These are phyloP conservation scores for Acanthis flammea DNA, from an alignment of 2,797 vertebrate genomes.

Conservation along the genomic window DNA sequence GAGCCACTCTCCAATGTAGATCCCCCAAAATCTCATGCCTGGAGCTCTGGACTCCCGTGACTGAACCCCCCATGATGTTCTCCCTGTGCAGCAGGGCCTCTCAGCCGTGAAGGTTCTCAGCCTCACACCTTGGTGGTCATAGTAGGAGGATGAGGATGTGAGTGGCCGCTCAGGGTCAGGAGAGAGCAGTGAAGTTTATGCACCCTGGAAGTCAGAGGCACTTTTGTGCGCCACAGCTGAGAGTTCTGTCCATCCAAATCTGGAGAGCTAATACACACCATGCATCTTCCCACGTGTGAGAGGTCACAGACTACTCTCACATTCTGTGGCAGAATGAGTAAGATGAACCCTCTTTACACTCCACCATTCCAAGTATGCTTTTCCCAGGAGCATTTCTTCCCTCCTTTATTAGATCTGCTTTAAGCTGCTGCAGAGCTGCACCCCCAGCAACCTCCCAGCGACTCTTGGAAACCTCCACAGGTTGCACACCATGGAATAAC, in stretches of 20 bases:
- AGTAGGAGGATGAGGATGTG: not conserved
- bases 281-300: not conserved
- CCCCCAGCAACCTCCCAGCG: not conserved
- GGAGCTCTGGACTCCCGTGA: not conserved
- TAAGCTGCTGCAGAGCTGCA: not conserved
- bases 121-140: not conserved
- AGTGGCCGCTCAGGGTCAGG: not conserved
- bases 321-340: not conserved
- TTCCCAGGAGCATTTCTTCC: not conserved
- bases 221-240: not conserved
- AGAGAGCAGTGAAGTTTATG: not conserved
- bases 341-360: not conserved
- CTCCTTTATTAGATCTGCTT: not conserved
- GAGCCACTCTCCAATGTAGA: not conserved
- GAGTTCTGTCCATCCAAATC: not conserved
- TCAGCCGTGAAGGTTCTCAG: not conserved
- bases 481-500: not conserved
- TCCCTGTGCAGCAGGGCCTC: not conserved
- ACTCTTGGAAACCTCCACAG: not conserved
- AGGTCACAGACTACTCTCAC: not conserved
- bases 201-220: not conserved
- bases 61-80: not conserved
- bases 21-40: not conserved
- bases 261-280: not conserved
- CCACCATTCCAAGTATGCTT: not conserved